Evolutionary conservation across 2,797 vertebrate genomes (phyloP), one percentile per base, ranked within the genome.

Genomic region (Tympanoctomys barrerae): DNA sequence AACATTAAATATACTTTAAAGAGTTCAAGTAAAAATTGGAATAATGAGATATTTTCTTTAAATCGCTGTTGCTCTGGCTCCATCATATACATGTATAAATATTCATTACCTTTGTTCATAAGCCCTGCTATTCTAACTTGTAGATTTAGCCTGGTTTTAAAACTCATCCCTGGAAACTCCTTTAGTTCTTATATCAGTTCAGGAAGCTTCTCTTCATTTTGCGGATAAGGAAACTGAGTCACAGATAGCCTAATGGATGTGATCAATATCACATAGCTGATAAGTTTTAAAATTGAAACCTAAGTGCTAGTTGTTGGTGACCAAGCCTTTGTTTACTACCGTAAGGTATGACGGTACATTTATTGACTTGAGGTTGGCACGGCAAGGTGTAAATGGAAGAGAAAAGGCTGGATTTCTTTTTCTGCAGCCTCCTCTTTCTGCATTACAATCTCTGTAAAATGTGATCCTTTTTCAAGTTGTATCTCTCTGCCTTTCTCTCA

Each of bases 1-100:
- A 93, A 19, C 39, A 83, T 86, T 86, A 6, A 87, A 97, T 73
- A 2, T 85, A 57, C 16, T 61, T 85, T 88, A 68, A 70, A 82
- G 66, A 59, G 6, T 36, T 46, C 21, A 89, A 94, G 75, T 46
- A 71, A 14, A 42, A 73, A 70, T 49, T 89, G 12, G 19, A 61
- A 91, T 36, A 46, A 71, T 70, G 19, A 90, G 22, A 83, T 94
- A 75, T 78, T 89, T 80, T 33, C 28, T 36, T n/a, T 64, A 91
- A 84, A 89, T 89, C 42, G 49, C 26, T 77, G 31, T 13, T 49
- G 42, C 46, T 26, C 7, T 77, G 5, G 0, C 21, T 42, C 42
- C 10, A 21, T 19, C 19, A 11, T 5, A 39, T 36, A 36, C 10
- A 36, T 70, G n/a, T 8, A 18, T 36, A 70, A 2, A 10, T 19